Base-by-base conservation (phyloP, 92 coral and sea anemone genomes). In the Siderastrea siderea region DNA sequence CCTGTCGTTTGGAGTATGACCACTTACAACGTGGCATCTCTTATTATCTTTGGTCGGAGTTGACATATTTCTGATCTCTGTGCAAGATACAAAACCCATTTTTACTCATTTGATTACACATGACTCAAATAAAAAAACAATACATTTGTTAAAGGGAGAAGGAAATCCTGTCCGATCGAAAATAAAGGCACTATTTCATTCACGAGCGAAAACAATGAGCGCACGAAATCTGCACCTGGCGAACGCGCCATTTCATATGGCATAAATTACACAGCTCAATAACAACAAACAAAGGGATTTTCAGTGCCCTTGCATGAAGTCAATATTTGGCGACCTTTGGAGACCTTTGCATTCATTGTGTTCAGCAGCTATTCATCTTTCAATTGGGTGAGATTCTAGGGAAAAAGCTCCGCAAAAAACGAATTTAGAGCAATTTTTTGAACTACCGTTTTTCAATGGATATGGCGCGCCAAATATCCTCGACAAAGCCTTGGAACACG, bases 1-100 rank as follows among this genome's bases (percentile, higher is more conserved):
- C 74, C 66, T 80, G 44, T 64, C 72, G 17, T 63, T 79, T 15
- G 84, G 70, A 16, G 65, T 80, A 65, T 80, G 61, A 61, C 84
- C 74, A 57, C 74, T 80, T 61, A 47, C 16, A 48, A 80, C 58
- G 60, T 80, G 75, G 75, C 74, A 63, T 17, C 84, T 50, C 17
- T 80, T 80, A 8, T 66, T 69, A 0, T 80, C 74, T 47, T 64
- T 79, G n/a, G 57, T 50, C 4, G 84, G 70, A 64, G 52, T 1
- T 3, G 73, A 8, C 84, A 26, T 26, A 26, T 26, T 26, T 26
- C 38, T 26, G 38, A 79, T 79, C 73, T 13, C 84, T 79, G 9
- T 48, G 55, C 12, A 62, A 53, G 43, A 63, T 48, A 59, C 54
- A 44, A 78, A 17, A 61, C 71, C 45, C 72, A 78, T 78, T 52